A percentile compares a stretch with the other conserved stretches of the same genome.
Conservation (phyloP, 2,888 invertebrate species). For the Mallateleia sp. region DNA sequence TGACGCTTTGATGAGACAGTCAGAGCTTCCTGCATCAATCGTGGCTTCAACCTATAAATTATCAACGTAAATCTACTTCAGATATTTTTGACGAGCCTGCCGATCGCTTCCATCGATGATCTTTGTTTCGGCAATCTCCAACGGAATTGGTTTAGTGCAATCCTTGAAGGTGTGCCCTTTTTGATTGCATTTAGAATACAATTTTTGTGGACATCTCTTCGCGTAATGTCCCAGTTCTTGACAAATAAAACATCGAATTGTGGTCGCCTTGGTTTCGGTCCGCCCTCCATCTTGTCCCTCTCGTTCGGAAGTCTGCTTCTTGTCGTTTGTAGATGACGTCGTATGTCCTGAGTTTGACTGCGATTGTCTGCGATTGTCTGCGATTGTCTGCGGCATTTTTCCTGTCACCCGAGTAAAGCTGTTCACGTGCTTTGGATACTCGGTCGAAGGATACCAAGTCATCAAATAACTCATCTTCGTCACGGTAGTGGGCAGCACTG, state of each 20-base stretch:
- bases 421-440: not conserved
- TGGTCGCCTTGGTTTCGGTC: not conserved
- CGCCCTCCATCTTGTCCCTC: not conserved
- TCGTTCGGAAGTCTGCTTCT: not conserved
- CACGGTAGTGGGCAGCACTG: not conserved
- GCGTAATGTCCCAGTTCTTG: slow-evolving; percentile 5
- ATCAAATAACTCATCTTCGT: slow-evolving; percentile 16
- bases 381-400: too few species aligned
- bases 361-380: not conserved
- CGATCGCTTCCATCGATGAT: not conserved
- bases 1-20: slow-evolving; percentile 33
- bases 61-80: slow-evolving; percentile 6
- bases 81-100: slow-evolving; percentile 6
- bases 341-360: not conserved
- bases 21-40: slow-evolving; percentile 70
- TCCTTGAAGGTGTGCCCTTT: slow-evolving; percentile 23
- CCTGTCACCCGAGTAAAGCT: too few species aligned
- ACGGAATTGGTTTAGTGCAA: slow-evolving; percentile 7
- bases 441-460: not conserved
- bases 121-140: not conserved
- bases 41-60: slow-evolving; percentile 33
- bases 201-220: slow-evolving; percentile 4
- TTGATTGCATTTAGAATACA: slow-evolving; percentile 52
- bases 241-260: not conserved
- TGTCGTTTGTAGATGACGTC: not conserved